Conservation (phyloP, 2,888 invertebrate genomes). For the Andrena camellia region DNA sequence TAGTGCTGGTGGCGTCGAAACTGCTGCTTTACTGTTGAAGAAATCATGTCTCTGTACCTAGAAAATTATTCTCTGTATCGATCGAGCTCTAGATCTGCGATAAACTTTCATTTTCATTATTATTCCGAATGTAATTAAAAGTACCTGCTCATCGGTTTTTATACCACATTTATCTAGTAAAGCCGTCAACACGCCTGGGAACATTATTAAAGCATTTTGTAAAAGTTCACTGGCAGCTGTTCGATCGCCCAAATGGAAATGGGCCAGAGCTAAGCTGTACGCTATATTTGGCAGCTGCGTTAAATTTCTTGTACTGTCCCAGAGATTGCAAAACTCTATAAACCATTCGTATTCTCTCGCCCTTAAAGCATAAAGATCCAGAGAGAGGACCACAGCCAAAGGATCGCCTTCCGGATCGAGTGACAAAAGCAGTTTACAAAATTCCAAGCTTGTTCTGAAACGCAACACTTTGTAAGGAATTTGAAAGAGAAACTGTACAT, state of each 20-base stretch:
- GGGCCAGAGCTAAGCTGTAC: slow-evolving; percentile 92
- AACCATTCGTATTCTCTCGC: slow-evolving; percentile 91
- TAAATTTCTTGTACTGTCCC: slow-evolving; percentile 89
- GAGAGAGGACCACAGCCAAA: slow-evolving; percentile 90
- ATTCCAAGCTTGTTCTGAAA: slow-evolving; percentile 92
- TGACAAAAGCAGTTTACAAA: slow-evolving; percentile 93
- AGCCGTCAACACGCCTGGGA: slow-evolving; percentile 91
- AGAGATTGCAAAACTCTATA: slow-evolving; percentile 87
- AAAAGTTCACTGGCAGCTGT: slow-evolving; percentile 87
- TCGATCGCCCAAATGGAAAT: slow-evolving; percentile 87
- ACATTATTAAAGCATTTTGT: slow-evolving; percentile 93
- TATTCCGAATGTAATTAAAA: not conserved
- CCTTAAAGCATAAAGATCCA: slow-evolving; percentile 94
- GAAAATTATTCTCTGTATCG: slow-evolving; percentile 22
- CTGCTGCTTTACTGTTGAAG: slow-evolving; percentile 86
- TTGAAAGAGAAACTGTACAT: not conserved
- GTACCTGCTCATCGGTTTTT: slow-evolving; percentile 88
- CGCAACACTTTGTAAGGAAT: not conserved
- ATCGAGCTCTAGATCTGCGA: not conserved
- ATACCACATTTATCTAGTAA: slow-evolving; percentile 92
- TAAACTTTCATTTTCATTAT: not conserved
- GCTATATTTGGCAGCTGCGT: slow-evolving; percentile 95
- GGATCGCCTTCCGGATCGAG: slow-evolving; percentile 92
- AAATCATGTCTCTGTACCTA: slow-evolving; percentile 79
- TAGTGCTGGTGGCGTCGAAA: slow-evolving; percentile 86